Evolutionary conservation across 2,113 vertebrate species (phyloP).

Genomic region (Microcebus murinus): DNA sequence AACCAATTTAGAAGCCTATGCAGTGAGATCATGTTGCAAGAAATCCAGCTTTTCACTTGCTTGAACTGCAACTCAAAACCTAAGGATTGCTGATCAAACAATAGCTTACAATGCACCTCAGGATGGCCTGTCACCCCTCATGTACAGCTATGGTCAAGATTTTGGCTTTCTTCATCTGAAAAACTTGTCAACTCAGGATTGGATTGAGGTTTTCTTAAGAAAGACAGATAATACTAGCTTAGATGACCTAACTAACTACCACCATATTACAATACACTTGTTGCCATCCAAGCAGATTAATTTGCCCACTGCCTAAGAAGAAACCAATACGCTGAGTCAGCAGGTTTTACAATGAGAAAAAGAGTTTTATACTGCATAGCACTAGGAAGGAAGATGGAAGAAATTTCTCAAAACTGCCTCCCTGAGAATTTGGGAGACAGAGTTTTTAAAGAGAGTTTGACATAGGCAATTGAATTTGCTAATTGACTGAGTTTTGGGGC

Average conservation of each 20-base stretch:
- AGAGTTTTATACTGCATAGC: too few relatives aligned
- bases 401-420: too few relatives aligned
- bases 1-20: neutral
- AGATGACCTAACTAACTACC: neutral
- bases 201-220: neutral
- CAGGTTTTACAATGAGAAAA: too few relatives aligned
- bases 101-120: neutral
- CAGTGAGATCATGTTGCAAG: neutral
- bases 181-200: neutral
- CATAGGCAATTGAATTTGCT: too few relatives aligned
- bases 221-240: neutral
- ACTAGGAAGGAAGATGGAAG: too few relatives aligned
- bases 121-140: neutral
- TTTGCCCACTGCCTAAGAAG: too few relatives aligned
- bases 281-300: too few relatives aligned
- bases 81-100: constrained; percentile 2
- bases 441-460: too few relatives aligned
- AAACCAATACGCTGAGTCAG: too few relatives aligned
- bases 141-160: neutral
- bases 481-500: too few relatives aligned
- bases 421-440: too few relatives aligned
- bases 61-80: neutral
- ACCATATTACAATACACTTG: neutral
- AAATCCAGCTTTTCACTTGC: neutral
- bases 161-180: neutral